Evolutionary conservation across 2,113 vertebrate species (phyloP), one percentile per base, ranked within the genome.

Genomic region (Piaya cayana): DNA sequence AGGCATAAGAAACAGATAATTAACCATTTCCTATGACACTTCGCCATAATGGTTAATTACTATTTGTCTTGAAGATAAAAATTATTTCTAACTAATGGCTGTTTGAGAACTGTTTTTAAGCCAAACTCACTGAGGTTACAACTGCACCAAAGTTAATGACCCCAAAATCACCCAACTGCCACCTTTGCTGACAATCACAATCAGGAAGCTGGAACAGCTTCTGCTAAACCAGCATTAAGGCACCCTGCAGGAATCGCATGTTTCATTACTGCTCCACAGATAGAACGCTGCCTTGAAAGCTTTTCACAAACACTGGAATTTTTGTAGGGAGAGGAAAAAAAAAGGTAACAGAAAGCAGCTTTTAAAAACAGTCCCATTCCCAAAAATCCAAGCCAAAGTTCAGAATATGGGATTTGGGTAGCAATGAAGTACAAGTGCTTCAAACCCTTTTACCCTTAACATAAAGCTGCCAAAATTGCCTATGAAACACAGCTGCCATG

Each of bases 271-370:
- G 52, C 47, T 75, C 32, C 50, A 42, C 53, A 25, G 32, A 55
- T 34, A 77, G 26, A 64, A 74, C n/a, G 50, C 32, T 47, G 29
- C 56, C 49, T 75, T 14, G 27, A 67, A 42, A 91, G 26, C 34
- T 74, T 87, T 91, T 10, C 37, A 75, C 5, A 75, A 84, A 58
- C 9, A 45, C 27, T 39, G 43, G 6, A 42, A 82, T 84, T 34
- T 29, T 3, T 22, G 3, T 3, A 12, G 11, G 6, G 11, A 2
- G 2, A 43, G 7, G 12, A 1, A 8, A 30, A 47, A 30, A 47
- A 69, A 11, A 22, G 4, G 5, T 34, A 49, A 65, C 1, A 56
- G 8, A 82, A 42, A 42, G 3, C 18, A 60, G 26, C 20, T 68
- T 76, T 63, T 21, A 29, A 55, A 74, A 80, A 32, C 9, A 18